Evolutionary conservation across 2,797 vertebrate genomes (phyloP), one percentile per base, ranked within the genome.

Genomic region (Spheniscus humboldti): DNA sequence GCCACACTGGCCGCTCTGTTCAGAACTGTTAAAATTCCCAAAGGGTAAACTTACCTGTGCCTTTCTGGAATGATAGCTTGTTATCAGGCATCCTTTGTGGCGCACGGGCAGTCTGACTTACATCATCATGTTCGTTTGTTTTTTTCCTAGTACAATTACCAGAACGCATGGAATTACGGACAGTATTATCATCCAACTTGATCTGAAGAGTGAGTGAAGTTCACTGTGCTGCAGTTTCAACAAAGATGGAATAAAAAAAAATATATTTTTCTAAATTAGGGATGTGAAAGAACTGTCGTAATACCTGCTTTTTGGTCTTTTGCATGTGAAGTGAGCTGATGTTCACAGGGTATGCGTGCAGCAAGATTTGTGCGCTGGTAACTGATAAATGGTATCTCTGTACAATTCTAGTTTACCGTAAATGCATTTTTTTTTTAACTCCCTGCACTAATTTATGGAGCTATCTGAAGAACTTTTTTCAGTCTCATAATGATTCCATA

Each of bases 161-260:
- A 99, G 96, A 99, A 99, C 66, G 98, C 99, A 12, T 99, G 99
- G 99, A 99, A 99, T 78, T 99, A 99, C 11, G 99, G 99, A 98
- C 99, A 99, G 97, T 99, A 99, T 98, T 99, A 99, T 95, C 99
- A 99, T 5, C 98, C 99, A 11, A 99, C 99, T 96, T 99, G 99
- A 99, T 98, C 92, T 10, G 35, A 64, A 41, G 50, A 92, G 85
- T 5, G 45, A 37, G 14, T 13, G 35, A 50, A 72, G 73, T 50
- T 96, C 90, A 81, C 95, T 71, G 94, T 92, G 96, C 88, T 96
- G 95, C 90, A 31, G 37, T 88, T 91, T 88, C 80, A 47, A 91
- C 79, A 75, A 30, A 95, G 92, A 97, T 8, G 82, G 88, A 92
- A 64, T 96, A 78, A 94, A 80, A 86, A 48, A 86, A 88, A 69